Base-by-base conservation (phyloP, 2,888 invertebrate genomes). In the Urechis unicinctus region DNA sequence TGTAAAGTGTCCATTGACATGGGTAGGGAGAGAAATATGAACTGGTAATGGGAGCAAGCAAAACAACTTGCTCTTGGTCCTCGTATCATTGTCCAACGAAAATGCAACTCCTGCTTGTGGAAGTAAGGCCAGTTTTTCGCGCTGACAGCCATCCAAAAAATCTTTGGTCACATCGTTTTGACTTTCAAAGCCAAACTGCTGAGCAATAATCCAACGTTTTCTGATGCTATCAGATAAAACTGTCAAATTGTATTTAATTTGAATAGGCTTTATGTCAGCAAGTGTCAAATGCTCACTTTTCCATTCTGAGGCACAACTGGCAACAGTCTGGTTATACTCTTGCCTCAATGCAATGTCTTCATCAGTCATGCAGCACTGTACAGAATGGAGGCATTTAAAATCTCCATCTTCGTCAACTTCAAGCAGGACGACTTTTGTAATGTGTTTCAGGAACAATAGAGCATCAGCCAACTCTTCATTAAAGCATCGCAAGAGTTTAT, bases 1-100 rank as follows among this genome's bases (percentile, higher is more conserved):
- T n/a, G n/a, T n/a, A n/a, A 76, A 76, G 30, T 67, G 65, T 2
- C 68, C 71, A 56, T 73, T 75, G 1, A 76, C 56, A 53, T 72
- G 70, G 22, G 72, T 65, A 4, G 70, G 70, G 25, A 75, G 62
- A 2, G 54, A 53, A 25, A 66, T 65, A 28, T 60, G 56, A 4
- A 62, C 36, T 3, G 63, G 61, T 25, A 66, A 50, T 2, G 65
- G 66, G n/a, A 65, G 61, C 42, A 66, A 63, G 41, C 63, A 63
- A 52, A 65, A 65, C 0, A 56, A 58, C 42, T 50, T 54, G 55
- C 56, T 45, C 17, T 53, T 52, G 6, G 51, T 28, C 31, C 57
- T 62, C 25, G 62, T 56, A 21, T 57, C 49, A 17, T 60, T 61
- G n/a, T 65, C 30, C 52, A 65, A 42, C 3, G 61, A 58, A 4